A percentile compares a stretch with the other conserved stretches of the same genome.
phyloP scores from a whole-genome alignment of 2,797 vertebrate genomes.

The Sternotherus odoratus region DNA sequence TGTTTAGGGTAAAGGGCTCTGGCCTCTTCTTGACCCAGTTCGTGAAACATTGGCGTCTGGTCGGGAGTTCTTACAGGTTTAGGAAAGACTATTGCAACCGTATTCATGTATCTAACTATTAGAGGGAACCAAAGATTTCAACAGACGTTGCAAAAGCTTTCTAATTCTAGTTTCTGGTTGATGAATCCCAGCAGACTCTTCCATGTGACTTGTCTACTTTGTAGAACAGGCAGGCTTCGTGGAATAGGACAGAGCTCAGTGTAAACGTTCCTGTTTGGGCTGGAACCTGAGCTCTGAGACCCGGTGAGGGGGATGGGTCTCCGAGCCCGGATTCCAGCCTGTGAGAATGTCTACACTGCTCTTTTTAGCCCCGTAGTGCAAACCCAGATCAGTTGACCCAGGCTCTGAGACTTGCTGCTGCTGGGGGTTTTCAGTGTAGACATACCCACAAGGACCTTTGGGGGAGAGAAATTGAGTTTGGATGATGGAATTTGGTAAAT shows the following conservation, averaged over 20 bases:
- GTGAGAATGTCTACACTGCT: too few species aligned
- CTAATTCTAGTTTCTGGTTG: neutral
- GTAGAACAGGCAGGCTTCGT: neutral
- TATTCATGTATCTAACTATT: conserved; percentile 28
- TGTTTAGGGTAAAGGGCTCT: conserved; percentile 49
- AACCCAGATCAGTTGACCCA: too few species aligned
- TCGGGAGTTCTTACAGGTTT: conserved; percentile 17
- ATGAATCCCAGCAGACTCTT: conserved; percentile 1
- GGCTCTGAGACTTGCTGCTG: neutral
- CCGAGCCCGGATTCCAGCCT: too few species aligned
- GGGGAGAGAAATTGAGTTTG: conserved; percentile 14
- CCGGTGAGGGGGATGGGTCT: too few species aligned
- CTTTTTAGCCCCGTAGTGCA: too few species aligned
- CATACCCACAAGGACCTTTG: neutral
- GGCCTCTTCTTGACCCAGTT: conserved; percentile 25
- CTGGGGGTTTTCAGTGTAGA: neutral
- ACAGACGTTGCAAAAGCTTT: conserved; percentile 3
- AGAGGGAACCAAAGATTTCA: conserved; percentile 5
- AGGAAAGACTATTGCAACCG: conserved; percentile 6
- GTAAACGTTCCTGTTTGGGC: neutral
- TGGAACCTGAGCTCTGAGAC: too few species aligned
- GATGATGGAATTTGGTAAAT: conserved; percentile 31
- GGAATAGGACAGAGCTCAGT: neutral
- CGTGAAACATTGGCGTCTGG: conserved; percentile 28
- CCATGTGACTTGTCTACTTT: neutral